Evolutionary conservation across 2,797 vertebrate species (phyloP).

Genomic region (Macroramphosus scolopax): DNA sequence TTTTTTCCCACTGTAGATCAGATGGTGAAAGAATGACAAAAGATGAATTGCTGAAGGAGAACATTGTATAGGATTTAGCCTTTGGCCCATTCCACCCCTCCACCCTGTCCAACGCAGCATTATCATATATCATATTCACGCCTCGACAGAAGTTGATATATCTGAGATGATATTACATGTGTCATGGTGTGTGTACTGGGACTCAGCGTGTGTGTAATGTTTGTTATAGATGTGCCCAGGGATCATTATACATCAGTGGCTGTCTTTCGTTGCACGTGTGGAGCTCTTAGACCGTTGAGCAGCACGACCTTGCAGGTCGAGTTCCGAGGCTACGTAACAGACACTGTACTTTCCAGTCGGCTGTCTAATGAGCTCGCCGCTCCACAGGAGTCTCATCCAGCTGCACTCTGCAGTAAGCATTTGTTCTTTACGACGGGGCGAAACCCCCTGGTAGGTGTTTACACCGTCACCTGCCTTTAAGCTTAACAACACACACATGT

Average conservation of each 20-base stretch:
- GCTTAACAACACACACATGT: conserved; percentile 34
- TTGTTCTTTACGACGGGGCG: too few relatives aligned
- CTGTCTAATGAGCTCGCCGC: conserved; percentile 59
- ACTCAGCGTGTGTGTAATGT: conserved; percentile 32
- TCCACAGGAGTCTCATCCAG: too few relatives aligned
- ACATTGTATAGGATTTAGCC: conserved; percentile 39
- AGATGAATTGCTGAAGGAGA: conserved; percentile 50
- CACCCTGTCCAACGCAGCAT: conserved; percentile 39
- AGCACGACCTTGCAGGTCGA: conserved; percentile 58
- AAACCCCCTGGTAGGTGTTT: conserved; percentile 17
- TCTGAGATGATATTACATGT: conserved; percentile 43
- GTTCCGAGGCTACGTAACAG: conserved; percentile 48
- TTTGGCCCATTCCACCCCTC: conserved; percentile 44
- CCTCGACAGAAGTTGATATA: conserved; percentile 41
- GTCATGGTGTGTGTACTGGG: conserved; percentile 20
- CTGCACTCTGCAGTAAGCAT: too few relatives aligned
- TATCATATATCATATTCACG: conserved; percentile 50
- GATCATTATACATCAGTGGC: conserved; percentile 28
- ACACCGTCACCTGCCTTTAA: conserved; percentile 32
- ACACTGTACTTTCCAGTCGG: conserved; percentile 51
- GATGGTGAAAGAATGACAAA: conserved; percentile 37
- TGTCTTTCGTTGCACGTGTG: conserved; percentile 37
- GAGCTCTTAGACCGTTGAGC: conserved; percentile 37
- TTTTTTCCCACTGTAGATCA: conserved; percentile 37
- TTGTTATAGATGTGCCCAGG: conserved; percentile 28